A percentile compares a stretch with the other conserved stretches of the same genome.
Evolutionary conservation across 2,888 invertebrate genomes (phyloP).

Genomic region (Sphecodes monilicornis): DNA sequence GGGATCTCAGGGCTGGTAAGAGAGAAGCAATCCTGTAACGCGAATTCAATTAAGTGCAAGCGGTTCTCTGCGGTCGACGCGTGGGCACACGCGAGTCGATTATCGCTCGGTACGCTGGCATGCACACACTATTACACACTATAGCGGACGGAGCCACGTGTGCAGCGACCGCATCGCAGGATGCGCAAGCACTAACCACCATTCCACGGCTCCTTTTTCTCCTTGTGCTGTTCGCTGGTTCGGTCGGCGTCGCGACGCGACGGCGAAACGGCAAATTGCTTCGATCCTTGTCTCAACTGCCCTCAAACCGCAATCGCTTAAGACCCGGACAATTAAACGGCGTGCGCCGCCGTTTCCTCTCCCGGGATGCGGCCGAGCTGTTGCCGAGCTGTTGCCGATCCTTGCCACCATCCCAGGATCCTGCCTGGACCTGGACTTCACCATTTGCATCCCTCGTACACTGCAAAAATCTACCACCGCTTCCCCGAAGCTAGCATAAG

Average conservation of each 20-base stretch:
- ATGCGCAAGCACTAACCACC: slow-evolving; percentile 18
- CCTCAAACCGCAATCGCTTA: slow-evolving; percentile 74
- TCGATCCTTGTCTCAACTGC: slow-evolving; percentile 73
- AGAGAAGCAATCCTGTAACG: slow-evolving; percentile 49
- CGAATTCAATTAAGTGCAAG: slow-evolving; percentile 76
- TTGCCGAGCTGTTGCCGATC: slow-evolving; percentile 28
- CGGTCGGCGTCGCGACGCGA: slow-evolving; percentile 21
- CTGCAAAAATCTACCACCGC: not conserved
- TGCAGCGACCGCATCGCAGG: slow-evolving; percentile 24
- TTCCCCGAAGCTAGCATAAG: not conserved
- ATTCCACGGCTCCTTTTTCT: slow-evolving; percentile 20
- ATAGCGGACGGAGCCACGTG: slow-evolving; percentile 23
- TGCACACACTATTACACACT: not conserved
- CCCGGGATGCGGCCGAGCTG: slow-evolving; percentile 18
- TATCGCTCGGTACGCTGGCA: slow-evolving; percentile 38
- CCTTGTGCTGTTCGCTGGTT: slow-evolving; percentile 23
- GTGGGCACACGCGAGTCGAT: slow-evolving; percentile 72
- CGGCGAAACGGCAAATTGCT: slow-evolving; percentile 69
- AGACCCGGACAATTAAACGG: slow-evolving; percentile 72
- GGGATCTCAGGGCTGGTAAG: not conserved
- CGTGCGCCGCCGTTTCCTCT: slow-evolving; percentile 51
- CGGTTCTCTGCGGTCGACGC: slow-evolving; percentile 76
- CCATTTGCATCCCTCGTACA: not conserved
- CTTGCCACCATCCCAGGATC: slow-evolving; percentile 15
- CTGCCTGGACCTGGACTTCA: not conserved